phyloP scores from a whole-genome alignment of 2,797 vertebrate genomes.

The Macropus fuliginosus region DNA sequence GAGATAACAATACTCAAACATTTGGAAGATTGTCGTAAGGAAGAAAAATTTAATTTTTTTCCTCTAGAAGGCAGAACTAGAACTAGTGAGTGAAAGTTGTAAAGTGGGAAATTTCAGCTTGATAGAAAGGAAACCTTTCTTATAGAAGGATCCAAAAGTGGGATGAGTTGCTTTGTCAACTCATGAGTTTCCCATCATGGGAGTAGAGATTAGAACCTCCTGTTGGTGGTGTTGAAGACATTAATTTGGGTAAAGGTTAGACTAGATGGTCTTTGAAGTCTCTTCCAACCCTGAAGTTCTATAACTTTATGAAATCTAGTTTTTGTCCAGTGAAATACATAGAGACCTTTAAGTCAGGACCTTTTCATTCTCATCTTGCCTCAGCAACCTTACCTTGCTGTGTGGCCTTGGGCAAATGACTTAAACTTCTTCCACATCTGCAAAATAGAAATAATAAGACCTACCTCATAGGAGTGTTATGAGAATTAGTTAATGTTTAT shows the following conservation, averaged over 20 bases:
- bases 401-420: neutral
- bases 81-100: neutral
- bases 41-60: neutral
- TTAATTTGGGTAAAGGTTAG: neutral
- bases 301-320: neutral
- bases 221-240: neutral
- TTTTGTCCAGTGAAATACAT: neutral
- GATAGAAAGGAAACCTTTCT: neutral
- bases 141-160: neutral
- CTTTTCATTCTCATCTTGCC: neutral
- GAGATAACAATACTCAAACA: neutral
- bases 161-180: neutral
- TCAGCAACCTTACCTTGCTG: neutral
- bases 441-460: neutral
- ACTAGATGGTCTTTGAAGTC: neutral
- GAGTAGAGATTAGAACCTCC: neutral
- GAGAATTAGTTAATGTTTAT: conserved; percentile 9
- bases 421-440: conserved; percentile 8
- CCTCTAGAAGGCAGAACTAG: neutral
- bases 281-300: neutral
- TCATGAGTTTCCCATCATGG: neutral
- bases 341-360: neutral
- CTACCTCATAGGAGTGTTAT: conserved; percentile 13
- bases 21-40: neutral
- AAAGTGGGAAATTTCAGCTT: neutral